Conservation (phyloP, 2,113 vertebrate species). For the Nannobrachium achirus region DNA sequence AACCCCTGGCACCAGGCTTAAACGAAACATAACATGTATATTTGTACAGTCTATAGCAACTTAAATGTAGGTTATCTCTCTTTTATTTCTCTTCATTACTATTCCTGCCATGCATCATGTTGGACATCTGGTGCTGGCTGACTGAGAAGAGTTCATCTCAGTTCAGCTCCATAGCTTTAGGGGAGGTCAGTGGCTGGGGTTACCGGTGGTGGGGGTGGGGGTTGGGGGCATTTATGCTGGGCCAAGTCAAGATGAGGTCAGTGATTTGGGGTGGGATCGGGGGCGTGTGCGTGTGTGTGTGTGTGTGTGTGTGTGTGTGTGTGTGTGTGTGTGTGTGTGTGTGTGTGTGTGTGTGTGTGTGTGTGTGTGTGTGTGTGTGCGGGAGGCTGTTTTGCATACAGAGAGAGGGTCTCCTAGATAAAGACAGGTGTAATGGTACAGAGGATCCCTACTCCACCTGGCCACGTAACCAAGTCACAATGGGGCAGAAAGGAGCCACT, state of each 20-base stretch:
- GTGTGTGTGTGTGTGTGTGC: neutral
- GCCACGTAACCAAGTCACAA: constrained; percentile 52
- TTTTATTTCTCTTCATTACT: constrained; percentile 59
- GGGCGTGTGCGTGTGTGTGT: neutral
- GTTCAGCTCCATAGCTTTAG: constrained; percentile 66
- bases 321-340: too few relatives aligned
- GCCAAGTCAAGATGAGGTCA: neutral
- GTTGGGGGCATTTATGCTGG: neutral
- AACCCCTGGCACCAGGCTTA: too few relatives aligned
- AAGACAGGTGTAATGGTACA: constrained; percentile 65
- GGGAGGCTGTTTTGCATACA: constrained; percentile 71
- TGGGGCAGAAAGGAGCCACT: neutral
- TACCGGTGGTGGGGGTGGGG: constrained; percentile 51
- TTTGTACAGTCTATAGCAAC: too few relatives aligned
- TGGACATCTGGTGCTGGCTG: constrained; percentile 73
- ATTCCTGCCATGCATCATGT: constrained; percentile 68
- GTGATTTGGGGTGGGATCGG: neutral
- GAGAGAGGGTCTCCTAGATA: constrained; percentile 58
- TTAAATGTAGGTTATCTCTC: neutral
- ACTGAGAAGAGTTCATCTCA: constrained; percentile 68
- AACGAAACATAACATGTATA: too few relatives aligned
- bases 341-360: too few relatives aligned
- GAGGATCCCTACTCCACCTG: constrained; percentile 51
- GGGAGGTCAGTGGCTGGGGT: constrained; percentile 72
- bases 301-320: too few relatives aligned